Base-by-base conservation (phyloP, 2,797 vertebrate genomes). In the Yasuhikotakia modesta region DNA sequence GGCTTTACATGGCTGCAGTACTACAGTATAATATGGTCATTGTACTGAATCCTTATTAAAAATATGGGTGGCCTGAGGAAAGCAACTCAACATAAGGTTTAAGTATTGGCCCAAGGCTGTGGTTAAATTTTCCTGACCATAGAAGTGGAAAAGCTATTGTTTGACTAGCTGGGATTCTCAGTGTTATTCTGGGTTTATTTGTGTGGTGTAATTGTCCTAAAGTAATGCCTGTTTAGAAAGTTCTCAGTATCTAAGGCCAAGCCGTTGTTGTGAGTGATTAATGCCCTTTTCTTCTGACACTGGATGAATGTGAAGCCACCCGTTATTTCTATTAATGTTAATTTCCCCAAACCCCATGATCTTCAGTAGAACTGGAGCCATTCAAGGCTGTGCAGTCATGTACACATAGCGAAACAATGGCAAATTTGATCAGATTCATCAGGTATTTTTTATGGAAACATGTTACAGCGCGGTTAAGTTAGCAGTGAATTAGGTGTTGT, bases 201-300 rank as follows among this genome's bases (percentile, higher is more conserved):
- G n/a, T 10, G 6, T 17, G 11, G 2, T 19, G n/a, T 22, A 17
- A 14, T 17, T 60, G 57, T 30, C 57, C 22, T 58, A 22, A 11
- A 60, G 13, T 61, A 69, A 53, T 60, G 65, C 27, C 3, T 57
- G 39, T 68, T 43, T 32, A 35, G 22, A 69, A 76, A 32, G 19
- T 22, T 53, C 7, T 35, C 13, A 13, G 57, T 61, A 22, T 61
- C 22, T 57, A 14, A 46, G 45, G 16, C 50, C 30, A 17, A 67
- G 16, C 50, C 57, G 21, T 21, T 72, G 35, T 64, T 46, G 10
- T 65, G 19, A 13, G 50, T 55, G 61, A 57, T 67, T 24, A 12
- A 48, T 48, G 43, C 45, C 45, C n/a, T 14, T 63, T 61, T 63
- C 17, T 5, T 73, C 19, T 11, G 21, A 43, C 19, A n/a, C n/a